Percentiles rank a stretch among this genome's conserved stretches.
Conservation (phyloP, 2,797 vertebrate genomes). For the Oryzias dopingdopingensis region DNA sequence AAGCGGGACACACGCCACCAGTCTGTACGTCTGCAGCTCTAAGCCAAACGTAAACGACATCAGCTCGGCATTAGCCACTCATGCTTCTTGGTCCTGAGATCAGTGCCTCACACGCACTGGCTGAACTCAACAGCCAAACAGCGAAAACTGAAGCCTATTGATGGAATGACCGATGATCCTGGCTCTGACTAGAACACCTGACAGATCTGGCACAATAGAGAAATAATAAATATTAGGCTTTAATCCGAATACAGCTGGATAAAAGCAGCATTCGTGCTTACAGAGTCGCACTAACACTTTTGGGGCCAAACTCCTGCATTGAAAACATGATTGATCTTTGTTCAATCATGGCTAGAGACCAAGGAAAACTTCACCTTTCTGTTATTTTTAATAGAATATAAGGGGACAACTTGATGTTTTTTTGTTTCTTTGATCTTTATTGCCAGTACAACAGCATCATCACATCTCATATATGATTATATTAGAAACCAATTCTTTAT, state of each 20-base stretch:
- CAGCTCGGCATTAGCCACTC: conserved; percentile 9
- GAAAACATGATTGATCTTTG: too few species aligned
- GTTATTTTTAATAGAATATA: too few species aligned
- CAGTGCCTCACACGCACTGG: conserved; percentile 3
- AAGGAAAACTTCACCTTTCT: too few species aligned
- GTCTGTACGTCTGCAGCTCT: conserved; percentile 19
- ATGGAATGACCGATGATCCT: conserved; percentile 7
- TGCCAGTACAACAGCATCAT: too few species aligned
- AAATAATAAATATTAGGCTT: not conserved
- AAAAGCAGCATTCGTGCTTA: too few species aligned
- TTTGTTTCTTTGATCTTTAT: too few species aligned
- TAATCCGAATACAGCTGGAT: not conserved
- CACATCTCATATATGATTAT: too few species aligned
- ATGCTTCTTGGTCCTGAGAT: conserved; percentile 11
- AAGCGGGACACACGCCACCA: conserved; percentile 15
- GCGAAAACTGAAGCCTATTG: not conserved
- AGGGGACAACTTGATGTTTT: too few species aligned
- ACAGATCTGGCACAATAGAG: not conserved
- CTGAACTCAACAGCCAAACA: conserved; percentile 1
- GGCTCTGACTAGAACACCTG: not conserved
- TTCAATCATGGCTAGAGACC: too few species aligned
- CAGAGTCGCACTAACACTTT: too few species aligned
- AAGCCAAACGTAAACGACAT: conserved; percentile 13
- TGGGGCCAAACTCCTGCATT: too few species aligned
- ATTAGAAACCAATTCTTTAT: too few species aligned